Evolutionary conservation across 2,113 vertebrate species (phyloP).

Genomic region (Cacatua alba): DNA sequence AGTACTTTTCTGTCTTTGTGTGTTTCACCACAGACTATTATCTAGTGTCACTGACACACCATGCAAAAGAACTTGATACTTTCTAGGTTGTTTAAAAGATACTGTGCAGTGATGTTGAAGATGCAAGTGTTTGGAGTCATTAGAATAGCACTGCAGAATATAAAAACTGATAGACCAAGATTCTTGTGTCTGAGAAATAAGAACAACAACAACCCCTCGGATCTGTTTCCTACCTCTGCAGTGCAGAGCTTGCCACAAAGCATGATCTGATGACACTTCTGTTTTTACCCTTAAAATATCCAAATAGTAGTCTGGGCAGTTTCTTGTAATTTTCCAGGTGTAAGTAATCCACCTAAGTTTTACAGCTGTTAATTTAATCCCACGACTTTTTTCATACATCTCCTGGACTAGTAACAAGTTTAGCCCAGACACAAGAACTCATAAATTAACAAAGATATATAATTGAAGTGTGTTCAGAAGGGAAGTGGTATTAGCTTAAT

Average conservation of each 20-base stretch:
- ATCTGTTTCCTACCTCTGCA: constrained; percentile 29
- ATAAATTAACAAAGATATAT: neutral
- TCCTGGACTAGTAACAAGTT: neutral
- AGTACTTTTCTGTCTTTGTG: no score
- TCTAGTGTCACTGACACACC: no score
- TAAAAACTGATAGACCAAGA: constrained; percentile 13
- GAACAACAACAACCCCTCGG: neutral
- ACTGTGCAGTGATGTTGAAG: constrained; percentile 24
- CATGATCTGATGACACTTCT: neutral
- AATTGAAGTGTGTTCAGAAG: constrained; percentile 1
- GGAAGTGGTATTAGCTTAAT: constrained; percentile 19
- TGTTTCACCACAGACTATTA: no score
- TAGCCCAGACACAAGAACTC: neutral
- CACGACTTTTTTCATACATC: neutral
- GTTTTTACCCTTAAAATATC: neutral
- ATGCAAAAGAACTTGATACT: neutral
- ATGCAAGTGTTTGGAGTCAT: constrained; percentile 32
- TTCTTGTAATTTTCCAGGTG: neutral
- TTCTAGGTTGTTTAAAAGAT: constrained; percentile 25
- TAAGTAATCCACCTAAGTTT: neutral
- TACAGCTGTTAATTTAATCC: neutral
- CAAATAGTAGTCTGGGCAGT: neutral
- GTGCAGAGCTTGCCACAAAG: neutral
- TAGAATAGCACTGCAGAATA: neutral
- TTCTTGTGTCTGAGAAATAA: constrained; percentile 8